These are phyloP conservation scores for Baronia brevicornis DNA, from an alignment of 2,888 invertebrate species.

Conservation along the genomic window DNA sequence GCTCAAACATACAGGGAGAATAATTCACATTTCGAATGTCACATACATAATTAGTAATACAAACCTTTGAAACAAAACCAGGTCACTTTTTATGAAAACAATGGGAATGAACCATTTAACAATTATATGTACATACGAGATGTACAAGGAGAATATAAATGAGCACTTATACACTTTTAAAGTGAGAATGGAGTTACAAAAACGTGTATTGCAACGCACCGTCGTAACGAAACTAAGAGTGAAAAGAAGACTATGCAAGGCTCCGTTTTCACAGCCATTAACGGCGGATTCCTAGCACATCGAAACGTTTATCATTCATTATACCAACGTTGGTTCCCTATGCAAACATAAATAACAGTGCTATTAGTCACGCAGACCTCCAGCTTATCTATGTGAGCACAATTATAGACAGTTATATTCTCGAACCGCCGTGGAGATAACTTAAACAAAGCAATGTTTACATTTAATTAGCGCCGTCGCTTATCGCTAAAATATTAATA, in stretches of 20 bases:
- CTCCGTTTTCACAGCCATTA: slow-evolving; percentile 39
- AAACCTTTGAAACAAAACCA: too few species aligned
- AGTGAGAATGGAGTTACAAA: slow-evolving; percentile 6
- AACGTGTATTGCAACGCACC: slow-evolving; percentile 6
- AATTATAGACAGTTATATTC: slow-evolving; percentile 2
- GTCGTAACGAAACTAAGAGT: slow-evolving; percentile 41
- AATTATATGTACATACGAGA: too few species aligned
- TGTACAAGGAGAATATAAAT: not conserved
- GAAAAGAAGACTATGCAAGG: slow-evolving; percentile 29
- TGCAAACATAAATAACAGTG: slow-evolving; percentile 50
- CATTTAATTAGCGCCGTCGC: slow-evolving; percentile 3
- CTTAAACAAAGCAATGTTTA: slow-evolving; percentile 3
- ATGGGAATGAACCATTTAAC: too few species aligned
- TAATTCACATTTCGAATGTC: too few species aligned
- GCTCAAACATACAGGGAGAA: too few species aligned
- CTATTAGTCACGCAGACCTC: slow-evolving; percentile 46
- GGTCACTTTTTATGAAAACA: too few species aligned
- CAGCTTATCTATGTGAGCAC: slow-evolving; percentile 7
- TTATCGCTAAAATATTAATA: slow-evolving; percentile 2
- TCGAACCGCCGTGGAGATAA: not conserved
- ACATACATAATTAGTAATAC: too few species aligned
- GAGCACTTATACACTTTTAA: not conserved
- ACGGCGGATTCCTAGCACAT: slow-evolving; percentile 44
- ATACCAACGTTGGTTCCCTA: slow-evolving; percentile 46
- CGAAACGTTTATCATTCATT: slow-evolving; percentile 48